Conservation (phyloP, 2,888 invertebrate species). For the Diarsia rubi region DNA sequence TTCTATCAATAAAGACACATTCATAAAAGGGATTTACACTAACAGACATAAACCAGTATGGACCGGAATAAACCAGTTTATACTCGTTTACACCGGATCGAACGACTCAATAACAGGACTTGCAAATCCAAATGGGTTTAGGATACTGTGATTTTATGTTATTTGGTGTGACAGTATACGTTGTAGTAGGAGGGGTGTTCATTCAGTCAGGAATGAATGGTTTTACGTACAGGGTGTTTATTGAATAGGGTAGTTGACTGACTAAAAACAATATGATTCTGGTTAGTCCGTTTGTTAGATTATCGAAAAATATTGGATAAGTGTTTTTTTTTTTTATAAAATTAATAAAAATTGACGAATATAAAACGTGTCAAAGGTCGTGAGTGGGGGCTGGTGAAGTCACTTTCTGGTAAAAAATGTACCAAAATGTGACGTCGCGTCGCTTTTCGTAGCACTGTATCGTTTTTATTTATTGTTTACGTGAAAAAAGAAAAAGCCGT, state of each 20-base stretch:
- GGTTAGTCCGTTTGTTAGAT: no score
- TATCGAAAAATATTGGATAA: no score
- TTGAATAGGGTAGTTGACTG: background rate
- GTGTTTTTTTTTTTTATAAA: no score
- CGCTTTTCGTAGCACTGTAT: no score
- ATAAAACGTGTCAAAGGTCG: no score
- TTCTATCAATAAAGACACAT: conserved; percentile 55
- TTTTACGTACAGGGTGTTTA: background rate
- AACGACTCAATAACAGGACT: conserved; percentile 70
- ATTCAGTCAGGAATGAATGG: background rate
- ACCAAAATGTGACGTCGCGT: no score
- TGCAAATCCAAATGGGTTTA: conserved; percentile 61
- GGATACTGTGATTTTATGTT: conserved; percentile 45
- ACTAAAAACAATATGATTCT: no score
- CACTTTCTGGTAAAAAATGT: no score
- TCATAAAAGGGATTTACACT: conserved; percentile 66
- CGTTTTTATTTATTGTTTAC: no score
- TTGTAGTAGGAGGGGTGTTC: background rate
- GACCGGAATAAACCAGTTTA: conserved; percentile 53
- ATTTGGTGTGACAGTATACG: conserved; percentile 34
- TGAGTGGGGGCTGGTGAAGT: no score
- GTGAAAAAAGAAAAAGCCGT: no score
- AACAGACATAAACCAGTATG: conserved; percentile 58
- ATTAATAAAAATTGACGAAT: no score
- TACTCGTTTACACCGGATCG: conserved; percentile 56